Evolutionary conservation across 2,113 vertebrate species (phyloP).

Genomic region (Pao palembangensis): DNA sequence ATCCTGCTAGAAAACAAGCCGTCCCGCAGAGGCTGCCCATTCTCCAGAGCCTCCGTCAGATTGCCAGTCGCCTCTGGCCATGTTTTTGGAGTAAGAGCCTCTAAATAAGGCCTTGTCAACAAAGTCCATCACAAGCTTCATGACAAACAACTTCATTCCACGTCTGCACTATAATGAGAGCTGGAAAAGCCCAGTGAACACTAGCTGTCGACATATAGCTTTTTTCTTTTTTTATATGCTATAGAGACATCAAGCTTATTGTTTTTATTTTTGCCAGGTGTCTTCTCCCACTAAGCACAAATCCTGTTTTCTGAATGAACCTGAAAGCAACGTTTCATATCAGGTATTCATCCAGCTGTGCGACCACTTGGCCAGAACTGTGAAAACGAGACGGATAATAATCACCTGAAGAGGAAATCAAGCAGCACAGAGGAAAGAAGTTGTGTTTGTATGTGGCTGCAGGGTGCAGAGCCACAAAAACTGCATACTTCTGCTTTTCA

Average conservation of each 20-base stretch:
- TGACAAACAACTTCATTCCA: slow-evolving; percentile 45
- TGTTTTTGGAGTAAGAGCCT: slow-evolving; percentile 41
- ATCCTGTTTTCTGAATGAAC: slow-evolving; percentile 46
- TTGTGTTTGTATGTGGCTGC: slow-evolving; percentile 1
- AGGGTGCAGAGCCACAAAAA: neutral
- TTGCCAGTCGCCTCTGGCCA: slow-evolving; percentile 50
- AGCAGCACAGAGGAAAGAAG: slow-evolving; percentile 31
- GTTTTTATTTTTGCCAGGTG: neutral
- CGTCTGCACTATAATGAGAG: slow-evolving; percentile 16
- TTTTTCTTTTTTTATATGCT: neutral
- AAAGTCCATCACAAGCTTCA: slow-evolving; percentile 39
- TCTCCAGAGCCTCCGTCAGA: slow-evolving; percentile 22
- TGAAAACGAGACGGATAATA: slow-evolving; percentile 62
- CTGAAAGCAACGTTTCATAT: slow-evolving; percentile 67
- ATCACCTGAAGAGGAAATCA: slow-evolving; percentile 64
- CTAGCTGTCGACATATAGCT: neutral
- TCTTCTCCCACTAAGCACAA: slow-evolving; percentile 34
- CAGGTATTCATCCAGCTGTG: slow-evolving; percentile 62
- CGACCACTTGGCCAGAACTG: slow-evolving; percentile 58
- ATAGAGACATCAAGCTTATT: neutral
- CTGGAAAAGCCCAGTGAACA: neutral
- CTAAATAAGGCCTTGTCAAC: slow-evolving; percentile 68
- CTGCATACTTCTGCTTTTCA: slow-evolving; percentile 15
- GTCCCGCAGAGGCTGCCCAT: slow-evolving; percentile 19
- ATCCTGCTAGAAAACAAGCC: slow-evolving; percentile 30